Evolutionary conservation across 2,113 vertebrate species (phyloP), one percentile per base, ranked within the genome.

Genomic region (Grus americana): DNA sequence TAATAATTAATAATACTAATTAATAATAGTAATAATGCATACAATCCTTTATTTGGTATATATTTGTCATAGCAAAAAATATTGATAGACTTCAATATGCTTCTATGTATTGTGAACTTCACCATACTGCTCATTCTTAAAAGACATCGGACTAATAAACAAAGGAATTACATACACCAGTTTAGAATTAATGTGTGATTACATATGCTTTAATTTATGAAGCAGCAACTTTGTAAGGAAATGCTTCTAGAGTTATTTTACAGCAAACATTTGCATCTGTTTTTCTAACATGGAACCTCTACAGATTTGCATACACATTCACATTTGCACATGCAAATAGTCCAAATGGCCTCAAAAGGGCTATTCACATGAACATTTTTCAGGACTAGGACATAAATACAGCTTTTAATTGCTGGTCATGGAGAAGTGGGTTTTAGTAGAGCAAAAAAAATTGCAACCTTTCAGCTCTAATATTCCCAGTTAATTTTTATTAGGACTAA

Each of bases 141-240:
- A 88, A 86, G 29, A 49, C 57, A 70, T 0, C 65, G 14, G 44
- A 74, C 18, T 85, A 86, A 86, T 57, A 86, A 86, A 86, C 61
- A 90, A 84, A 79, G 30, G 24, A 80, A 86, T 88, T 65, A 59
- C 20, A 75, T 10, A 67, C 9, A 81, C 5, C n/a, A 55, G n/a
- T 44, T 90, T 62, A 83, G 63, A 94, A 88, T 59, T 73, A 66
- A 63, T 14, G 72, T 74, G 26, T 84, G 46, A 93, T 84, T 84
- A 80, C 34, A 65, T 7, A 23, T 21, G 47, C 44, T 92, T 73
- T 76, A 92, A 70, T 79, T 93, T 73, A 93, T 26, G 30, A 95
- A 92, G 63, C 47, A 94, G 79, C 42, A 92, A 59, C 59, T 88
- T 93, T 70, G 67, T 61, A 90, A 84, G 55, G 20, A 95, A 94